Conservation (phyloP, 2,113 vertebrate species). For the Oceanites oceanicus region DNA sequence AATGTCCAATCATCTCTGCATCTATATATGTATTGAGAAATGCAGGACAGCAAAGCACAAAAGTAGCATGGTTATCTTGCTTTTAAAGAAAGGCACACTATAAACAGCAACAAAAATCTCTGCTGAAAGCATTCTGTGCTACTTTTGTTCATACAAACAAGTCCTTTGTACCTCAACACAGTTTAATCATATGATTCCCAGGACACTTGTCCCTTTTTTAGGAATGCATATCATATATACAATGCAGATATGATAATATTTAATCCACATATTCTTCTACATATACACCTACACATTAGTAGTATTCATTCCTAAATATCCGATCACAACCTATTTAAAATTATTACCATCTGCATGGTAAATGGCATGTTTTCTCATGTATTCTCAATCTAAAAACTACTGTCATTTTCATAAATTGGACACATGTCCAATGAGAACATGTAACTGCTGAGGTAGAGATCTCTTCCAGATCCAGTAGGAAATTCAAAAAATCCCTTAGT, state of each 20-base stretch:
- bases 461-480: background rate
- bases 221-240: background rate
- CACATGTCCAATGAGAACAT: background rate
- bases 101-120: background rate
- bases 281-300: background rate
- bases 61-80: rapidly evolving
- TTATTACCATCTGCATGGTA: background rate
- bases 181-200: background rate
- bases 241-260: background rate
- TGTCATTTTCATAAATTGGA: background rate
- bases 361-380: background rate
- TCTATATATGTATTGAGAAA: background rate
- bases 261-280: background rate
- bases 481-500: background rate
- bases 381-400: background rate
- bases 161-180: background rate
- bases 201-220: background rate
- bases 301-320: background rate
- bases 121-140: background rate
- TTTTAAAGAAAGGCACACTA: background rate
- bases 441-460: background rate
- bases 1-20: background rate
- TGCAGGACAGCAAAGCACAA: background rate
- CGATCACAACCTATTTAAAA: background rate
- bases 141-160: background rate